Percentiles rank a stretch among this genome's conserved stretches.
Conservation (phyloP, 2,888 invertebrate genomes). For the Ectemnius cavifrons region DNA sequence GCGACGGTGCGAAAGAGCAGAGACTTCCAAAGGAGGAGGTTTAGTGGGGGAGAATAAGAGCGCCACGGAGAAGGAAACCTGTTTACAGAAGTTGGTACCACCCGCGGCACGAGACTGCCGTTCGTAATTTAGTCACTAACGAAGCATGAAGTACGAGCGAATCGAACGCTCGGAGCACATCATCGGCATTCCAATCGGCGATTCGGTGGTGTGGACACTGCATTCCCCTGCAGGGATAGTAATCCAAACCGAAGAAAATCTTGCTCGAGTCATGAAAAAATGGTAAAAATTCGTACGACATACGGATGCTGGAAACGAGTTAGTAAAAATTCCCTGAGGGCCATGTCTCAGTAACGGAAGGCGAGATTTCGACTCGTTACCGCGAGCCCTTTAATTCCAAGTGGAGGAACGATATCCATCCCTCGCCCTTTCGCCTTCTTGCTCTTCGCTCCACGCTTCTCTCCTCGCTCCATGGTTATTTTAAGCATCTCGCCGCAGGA, state of each 20-base stretch:
- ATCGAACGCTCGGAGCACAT: conserved; percentile 46
- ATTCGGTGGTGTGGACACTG: background rate
- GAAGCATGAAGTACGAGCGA: conserved; percentile 61
- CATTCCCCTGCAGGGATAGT: conserved; percentile 1
- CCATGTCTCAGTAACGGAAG: conserved; percentile 10
- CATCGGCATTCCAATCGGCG: background rate
- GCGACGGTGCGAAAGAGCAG: too few relatives aligned
- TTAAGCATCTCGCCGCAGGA: conserved; percentile 66
- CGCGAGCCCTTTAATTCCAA: conserved; percentile 48
- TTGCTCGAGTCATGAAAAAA: background rate
- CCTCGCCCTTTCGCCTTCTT: conserved; percentile 42
- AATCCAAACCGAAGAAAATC: background rate
- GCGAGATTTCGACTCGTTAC: conserved; percentile 11
- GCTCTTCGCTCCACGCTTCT: conserved; percentile 31
- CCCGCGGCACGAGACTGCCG: conserved; percentile 59
- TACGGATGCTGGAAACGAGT: background rate
- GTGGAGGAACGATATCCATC: conserved; percentile 40
- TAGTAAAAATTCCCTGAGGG: background rate
- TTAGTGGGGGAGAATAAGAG: conserved; percentile 38
- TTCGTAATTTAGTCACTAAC: conserved; percentile 61
- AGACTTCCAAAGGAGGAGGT: conserved; percentile 1
- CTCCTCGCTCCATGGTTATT: conserved; percentile 60
- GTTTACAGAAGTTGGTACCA: conserved; percentile 61
- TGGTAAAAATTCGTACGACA: background rate
- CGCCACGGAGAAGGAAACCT: conserved; percentile 45